Base-by-base conservation (phyloP, 1,140 invertebrate genomes). In the Ganaspis sp. region DNA sequence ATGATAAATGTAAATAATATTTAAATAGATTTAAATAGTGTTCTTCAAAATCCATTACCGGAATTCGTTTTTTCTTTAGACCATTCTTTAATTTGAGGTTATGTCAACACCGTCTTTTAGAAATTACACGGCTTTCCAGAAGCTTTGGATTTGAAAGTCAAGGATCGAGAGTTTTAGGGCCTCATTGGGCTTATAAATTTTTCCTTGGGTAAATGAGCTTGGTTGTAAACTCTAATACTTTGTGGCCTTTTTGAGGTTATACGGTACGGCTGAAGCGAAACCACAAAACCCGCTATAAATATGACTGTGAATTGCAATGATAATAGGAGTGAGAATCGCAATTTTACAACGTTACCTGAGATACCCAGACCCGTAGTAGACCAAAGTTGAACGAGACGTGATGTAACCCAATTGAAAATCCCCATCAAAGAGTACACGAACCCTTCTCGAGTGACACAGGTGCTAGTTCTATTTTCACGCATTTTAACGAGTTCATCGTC, bases 401-500 rank as follows among this genome's bases (percentile, higher is more conserved):
- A 64, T 21, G 26, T 64, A 29, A 58, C 54, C 54, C 11, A 45
- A 26, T 58, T 64, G 21, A 15, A 26, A 29, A 26, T 8, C 54
- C 54, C 54, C 9, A 23, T n/a, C 5, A 26, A n/a, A n/a, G 49
- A 54, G 49, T 19, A 8, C 21, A n/a, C 21, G 54, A 64, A 26
- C 54, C 54, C 54, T 64, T 64, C 54, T 64, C 54, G 54, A 64
- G 23, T 64, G 54, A 64, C 21, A 64, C 54, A 64, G 54, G 54
- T 26, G 23, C 54, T 11, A 64, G 54, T 77, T 76, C 70, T 19
- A 42, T 45, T 69, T 69, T 17, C 64, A 69, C 37, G 23, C 29
- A 38, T 38, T 54, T 79, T 81, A 77, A 81, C 71, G 49, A 79
- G 75, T 77, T 79, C 21, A 77, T 77, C 75, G 74, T 75, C 38